phyloP scores from a whole-genome alignment of 2,888 invertebrate species.

The Amblyjoppa proteus region DNA sequence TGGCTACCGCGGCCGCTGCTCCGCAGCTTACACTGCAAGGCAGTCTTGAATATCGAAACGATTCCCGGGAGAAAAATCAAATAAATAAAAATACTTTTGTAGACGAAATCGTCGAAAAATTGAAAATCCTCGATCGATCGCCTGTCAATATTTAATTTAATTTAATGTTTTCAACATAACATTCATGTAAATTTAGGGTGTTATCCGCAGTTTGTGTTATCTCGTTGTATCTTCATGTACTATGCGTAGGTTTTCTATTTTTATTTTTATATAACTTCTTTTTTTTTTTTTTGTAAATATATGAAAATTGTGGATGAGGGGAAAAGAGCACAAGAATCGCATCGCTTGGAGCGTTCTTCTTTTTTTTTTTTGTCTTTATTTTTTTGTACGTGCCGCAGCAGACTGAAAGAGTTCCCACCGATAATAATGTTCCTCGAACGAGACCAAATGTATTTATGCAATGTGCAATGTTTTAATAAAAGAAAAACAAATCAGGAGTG shows the following conservation, averaged over 20 bases:
- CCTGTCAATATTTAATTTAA: slow-evolving; percentile 19
- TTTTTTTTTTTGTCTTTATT: not conserved
- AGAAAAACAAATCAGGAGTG: slow-evolving; percentile 23
- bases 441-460: slow-evolving; percentile 83
- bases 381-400: slow-evolving; percentile 13
- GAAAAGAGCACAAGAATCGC: not conserved
- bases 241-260: slow-evolving; percentile 9
- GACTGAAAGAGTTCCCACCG: slow-evolving; percentile 63
- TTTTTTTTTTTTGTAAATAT: slow-evolving; percentile 26
- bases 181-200: not conserved
- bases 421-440: slow-evolving; percentile 79
- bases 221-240: slow-evolving; percentile 33
- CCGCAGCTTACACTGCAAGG: not conserved
- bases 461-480: slow-evolving; percentile 81
- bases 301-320: slow-evolving; percentile 19
- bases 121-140: slow-evolving; percentile 1
- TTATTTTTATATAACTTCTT: not conserved
- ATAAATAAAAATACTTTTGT: not conserved
- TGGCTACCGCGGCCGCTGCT: not conserved
- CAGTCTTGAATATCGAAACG: not conserved
- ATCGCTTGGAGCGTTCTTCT: slow-evolving; percentile 11
- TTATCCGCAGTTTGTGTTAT: slow-evolving; percentile 18
- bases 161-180: slow-evolving; percentile 1
- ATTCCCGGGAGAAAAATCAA: not conserved
- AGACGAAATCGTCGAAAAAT: not conserved